A percentile compares a stretch with the other conserved stretches of the same genome.
phyloP scores from a whole-genome alignment of 2,888 invertebrate genomes.

The Margaritifera margaritifera region DNA sequence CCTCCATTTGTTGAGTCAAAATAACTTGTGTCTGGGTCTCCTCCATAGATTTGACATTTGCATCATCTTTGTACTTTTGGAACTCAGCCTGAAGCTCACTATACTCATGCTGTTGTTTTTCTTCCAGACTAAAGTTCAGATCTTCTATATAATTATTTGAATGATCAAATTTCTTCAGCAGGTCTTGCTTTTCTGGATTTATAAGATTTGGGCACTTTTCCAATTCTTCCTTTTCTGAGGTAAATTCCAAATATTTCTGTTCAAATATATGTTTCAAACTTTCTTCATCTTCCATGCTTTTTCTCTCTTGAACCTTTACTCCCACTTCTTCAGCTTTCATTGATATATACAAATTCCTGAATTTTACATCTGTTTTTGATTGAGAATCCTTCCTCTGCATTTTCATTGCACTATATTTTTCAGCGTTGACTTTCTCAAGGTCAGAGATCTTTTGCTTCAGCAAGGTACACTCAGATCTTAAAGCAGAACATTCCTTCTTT shows the following conservation, averaged over 20 bases:
- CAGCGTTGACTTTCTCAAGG: constrained; percentile 21
- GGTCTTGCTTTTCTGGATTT: constrained; percentile 38
- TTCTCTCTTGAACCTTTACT: constrained; percentile 32
- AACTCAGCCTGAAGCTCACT: no score
- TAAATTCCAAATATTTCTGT: constrained; percentile 45
- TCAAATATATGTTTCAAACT: constrained; percentile 38
- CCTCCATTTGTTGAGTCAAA: constrained; percentile 7
- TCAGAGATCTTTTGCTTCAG: constrained; percentile 31
- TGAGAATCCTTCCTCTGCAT: constrained; percentile 28
- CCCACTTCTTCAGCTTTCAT: constrained; percentile 16
- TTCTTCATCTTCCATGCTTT: constrained; percentile 26
- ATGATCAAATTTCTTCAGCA: no score
- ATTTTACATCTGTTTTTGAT: constrained; percentile 26
- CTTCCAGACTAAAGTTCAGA: constrained; percentile 3
- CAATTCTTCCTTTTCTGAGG: no score
- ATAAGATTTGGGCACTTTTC: no score
- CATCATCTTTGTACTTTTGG: no score
- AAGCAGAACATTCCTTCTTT: constrained; percentile 23
- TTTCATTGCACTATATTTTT: constrained; percentile 32
- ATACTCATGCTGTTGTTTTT: constrained; percentile 8
- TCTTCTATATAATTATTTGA: constrained; percentile 29
- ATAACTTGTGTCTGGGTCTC: no score
- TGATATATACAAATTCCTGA: constrained; percentile 22
- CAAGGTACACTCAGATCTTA: constrained; percentile 26
- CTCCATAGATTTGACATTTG: no score